phyloP scores from a whole-genome alignment of 1,140 invertebrate genomes.

The Glossosoma conforme region DNA sequence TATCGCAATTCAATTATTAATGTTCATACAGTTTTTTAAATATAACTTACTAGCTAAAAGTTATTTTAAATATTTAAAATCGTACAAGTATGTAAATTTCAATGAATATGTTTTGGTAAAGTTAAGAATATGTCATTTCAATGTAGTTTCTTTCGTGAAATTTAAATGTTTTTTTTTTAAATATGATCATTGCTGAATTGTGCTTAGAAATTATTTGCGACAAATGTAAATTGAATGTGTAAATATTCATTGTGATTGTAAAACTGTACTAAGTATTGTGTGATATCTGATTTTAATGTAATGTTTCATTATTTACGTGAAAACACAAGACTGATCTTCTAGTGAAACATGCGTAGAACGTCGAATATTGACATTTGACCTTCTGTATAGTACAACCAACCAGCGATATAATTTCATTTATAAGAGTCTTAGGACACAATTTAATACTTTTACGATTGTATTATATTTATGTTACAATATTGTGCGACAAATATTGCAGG shows the following conservation, averaged over 20 bases:
- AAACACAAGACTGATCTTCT: slow-evolving; percentile 32
- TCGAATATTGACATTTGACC: slow-evolving; percentile 24
- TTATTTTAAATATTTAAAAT: no score
- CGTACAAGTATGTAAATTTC: no score
- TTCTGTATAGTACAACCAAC: slow-evolving; percentile 28
- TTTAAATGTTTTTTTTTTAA: no score
- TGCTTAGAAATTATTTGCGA: no score
- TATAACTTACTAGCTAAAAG: no score
- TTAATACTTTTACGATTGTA: slow-evolving; percentile 18
- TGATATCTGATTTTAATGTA: slow-evolving; percentile 29
- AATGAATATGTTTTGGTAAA: no score
- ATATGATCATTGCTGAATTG: no score
- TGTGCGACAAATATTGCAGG: slow-evolving; percentile 26
- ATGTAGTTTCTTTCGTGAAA: no score
- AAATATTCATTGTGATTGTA: slow-evolving; percentile 20
- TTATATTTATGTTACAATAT: slow-evolving; percentile 25
- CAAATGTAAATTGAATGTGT: no score
- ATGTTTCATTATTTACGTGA: slow-evolving; percentile 23
- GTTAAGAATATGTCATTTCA: no score
- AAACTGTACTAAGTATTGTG: slow-evolving; percentile 24
- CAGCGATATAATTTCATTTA: slow-evolving; percentile 4
- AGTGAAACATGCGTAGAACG: slow-evolving; percentile 29
- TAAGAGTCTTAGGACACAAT: background rate
- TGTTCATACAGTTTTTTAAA: no score
- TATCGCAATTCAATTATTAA: no score